These are phyloP conservation scores for Lycaena phlaeas DNA, from an alignment of 2,888 invertebrate genomes.

Conservation along the genomic window DNA sequence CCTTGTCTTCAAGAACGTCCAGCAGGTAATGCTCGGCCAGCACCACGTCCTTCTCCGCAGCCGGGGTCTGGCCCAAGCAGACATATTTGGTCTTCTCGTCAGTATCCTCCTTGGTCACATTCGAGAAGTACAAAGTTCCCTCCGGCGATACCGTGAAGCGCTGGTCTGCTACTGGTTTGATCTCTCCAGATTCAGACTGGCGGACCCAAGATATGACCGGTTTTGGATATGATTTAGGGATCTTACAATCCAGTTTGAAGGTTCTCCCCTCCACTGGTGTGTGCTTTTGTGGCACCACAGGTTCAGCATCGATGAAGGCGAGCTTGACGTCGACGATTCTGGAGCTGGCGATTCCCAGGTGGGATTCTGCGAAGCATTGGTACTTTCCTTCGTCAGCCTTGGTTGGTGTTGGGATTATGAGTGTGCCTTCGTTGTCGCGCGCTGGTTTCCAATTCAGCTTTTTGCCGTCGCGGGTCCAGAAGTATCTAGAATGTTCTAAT, in stretches of 20 bases:
- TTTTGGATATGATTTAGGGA: slow-evolving; percentile 42
- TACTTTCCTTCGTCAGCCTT: slow-evolving; percentile 40
- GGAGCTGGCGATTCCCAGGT: slow-evolving; percentile 38
- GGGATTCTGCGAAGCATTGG: slow-evolving; percentile 39
- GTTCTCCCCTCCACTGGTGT: slow-evolving; percentile 42
- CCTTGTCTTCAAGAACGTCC: slow-evolving; percentile 27
- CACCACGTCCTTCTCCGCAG: slow-evolving; percentile 29
- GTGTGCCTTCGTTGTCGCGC: slow-evolving; percentile 34
- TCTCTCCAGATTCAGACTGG: slow-evolving; percentile 28
- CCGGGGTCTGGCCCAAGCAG: slow-evolving; percentile 41
- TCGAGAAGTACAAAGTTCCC: slow-evolving; percentile 45
- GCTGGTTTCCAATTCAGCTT: slow-evolving; percentile 24
- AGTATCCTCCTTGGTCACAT: slow-evolving; percentile 37
- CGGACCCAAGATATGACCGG: slow-evolving; percentile 44
- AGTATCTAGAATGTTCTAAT: slow-evolving; percentile 29
- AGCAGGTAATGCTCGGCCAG: slow-evolving; percentile 43
- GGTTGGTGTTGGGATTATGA: slow-evolving; percentile 38
- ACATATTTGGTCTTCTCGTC: slow-evolving; percentile 35
- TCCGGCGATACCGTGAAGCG: slow-evolving; percentile 41
- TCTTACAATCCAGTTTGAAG: slow-evolving; percentile 40
- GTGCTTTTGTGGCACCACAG: slow-evolving; percentile 28
- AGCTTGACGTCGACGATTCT: slow-evolving; percentile 32
- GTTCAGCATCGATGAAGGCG: slow-evolving; percentile 31
- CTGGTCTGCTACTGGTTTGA: slow-evolving; percentile 27
- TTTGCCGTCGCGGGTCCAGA: slow-evolving; percentile 42